A percentile compares a stretch with the other conserved stretches of the same genome.
Conservation (phyloP, 2,797 vertebrate species). For the Hoplostethus atlanticus region DNA sequence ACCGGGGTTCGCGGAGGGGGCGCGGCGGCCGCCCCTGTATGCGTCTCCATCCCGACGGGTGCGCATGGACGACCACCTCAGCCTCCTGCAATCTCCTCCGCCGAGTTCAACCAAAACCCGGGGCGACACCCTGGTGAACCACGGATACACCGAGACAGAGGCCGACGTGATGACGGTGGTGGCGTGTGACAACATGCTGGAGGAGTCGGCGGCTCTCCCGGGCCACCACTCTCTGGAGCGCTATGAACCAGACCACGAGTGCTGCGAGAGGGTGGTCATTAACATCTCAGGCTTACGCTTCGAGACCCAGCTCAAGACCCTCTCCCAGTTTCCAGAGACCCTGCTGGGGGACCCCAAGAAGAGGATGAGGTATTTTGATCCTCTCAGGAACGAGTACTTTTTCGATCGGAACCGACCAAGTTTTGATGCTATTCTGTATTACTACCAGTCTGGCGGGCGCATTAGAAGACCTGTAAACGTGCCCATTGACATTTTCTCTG, state of each 20-base stretch:
- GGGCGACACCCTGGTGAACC: constrained; percentile 87
- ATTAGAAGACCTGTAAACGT: constrained; percentile 97
- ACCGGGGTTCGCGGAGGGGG: constrained; percentile 82
- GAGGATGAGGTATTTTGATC: constrained; percentile 98
- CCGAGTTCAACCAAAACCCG: constrained; percentile 84
- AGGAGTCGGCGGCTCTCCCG: constrained; percentile 88
- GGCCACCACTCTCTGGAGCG: constrained; percentile 86
- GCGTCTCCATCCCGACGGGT: constrained; percentile 75
- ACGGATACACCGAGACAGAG: constrained; percentile 88
- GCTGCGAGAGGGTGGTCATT: constrained; percentile 97
- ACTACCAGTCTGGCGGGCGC: constrained; percentile 97
- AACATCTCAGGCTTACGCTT: constrained; percentile 98
- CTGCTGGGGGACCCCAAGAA: constrained; percentile 96
- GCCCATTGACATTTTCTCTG: constrained; percentile 98
- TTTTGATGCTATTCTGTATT: constrained; percentile 98
- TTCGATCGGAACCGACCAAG: constrained; percentile 98
- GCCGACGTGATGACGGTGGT: constrained; percentile 93
- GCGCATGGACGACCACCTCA: constrained; percentile 93
- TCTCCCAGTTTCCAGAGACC: constrained; percentile 97
- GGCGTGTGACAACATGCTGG: constrained; percentile 91
- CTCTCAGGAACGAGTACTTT: constrained; percentile 98
- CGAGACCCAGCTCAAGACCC: constrained; percentile 97
- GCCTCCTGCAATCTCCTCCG: constrained; percentile 92
- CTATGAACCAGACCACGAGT: constrained; percentile 91
- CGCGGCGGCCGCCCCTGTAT: constrained; percentile 83